Percentiles rank a stretch among this genome's conserved stretches.
Conservation (phyloP, 2,113 vertebrate genomes). For the Callorhinus ursinus region DNA sequence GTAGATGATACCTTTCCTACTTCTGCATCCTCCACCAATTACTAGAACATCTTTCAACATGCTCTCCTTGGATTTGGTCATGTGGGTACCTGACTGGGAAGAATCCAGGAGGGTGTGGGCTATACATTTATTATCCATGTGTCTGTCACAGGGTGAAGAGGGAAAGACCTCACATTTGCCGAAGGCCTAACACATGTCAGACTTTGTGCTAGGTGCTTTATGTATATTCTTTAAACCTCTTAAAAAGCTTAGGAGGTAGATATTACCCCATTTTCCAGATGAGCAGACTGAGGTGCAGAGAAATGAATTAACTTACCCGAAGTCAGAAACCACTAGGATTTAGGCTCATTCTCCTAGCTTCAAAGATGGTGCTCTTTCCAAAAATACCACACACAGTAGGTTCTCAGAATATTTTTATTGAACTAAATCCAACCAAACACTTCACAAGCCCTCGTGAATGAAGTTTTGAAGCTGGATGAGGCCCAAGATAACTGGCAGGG, state of each 20-base stretch:
- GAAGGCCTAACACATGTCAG: not conserved
- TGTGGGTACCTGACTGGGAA: not conserved
- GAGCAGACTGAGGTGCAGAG: not conserved
- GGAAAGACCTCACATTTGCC: not conserved
- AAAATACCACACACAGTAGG: not conserved
- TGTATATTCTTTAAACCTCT: not conserved
- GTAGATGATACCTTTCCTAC: not conserved
- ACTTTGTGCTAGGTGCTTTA: not conserved
- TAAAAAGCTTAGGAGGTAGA: not conserved
- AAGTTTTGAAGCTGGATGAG: not conserved
- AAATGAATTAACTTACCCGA: not conserved
- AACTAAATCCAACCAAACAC: constrained; percentile 31
- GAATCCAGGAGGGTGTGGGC: not conserved
- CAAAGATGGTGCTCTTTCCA: not conserved
- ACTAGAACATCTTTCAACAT: not conserved
- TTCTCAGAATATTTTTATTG: not conserved
- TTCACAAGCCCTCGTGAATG: not conserved
- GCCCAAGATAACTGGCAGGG: not conserved
- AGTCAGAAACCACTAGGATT: not conserved
- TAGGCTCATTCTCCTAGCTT: not conserved
- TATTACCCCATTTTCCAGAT: not conserved
- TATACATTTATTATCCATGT: rapidly evolving
- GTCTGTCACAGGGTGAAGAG: not conserved
- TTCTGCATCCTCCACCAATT: not conserved
- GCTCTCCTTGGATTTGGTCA: not conserved